Evolutionary conservation across 1,140 invertebrate species (phyloP).

Genomic region (Aphelenchoides fujianensis): DNA sequence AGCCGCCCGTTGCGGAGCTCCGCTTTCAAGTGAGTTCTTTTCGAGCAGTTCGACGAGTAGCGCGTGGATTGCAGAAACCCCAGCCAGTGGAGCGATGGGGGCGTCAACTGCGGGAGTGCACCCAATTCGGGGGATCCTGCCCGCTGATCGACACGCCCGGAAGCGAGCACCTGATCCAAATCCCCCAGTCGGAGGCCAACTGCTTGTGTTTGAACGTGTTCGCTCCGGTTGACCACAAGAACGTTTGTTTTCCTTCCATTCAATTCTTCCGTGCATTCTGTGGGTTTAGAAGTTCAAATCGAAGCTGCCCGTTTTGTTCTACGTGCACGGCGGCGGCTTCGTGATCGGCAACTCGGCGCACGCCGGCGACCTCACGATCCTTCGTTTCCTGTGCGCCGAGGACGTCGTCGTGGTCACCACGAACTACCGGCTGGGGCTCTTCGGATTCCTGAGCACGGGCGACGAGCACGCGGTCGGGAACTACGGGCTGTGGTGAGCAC

Average conservation of each 20-base stretch:
- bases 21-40: constrained; percentile 31
- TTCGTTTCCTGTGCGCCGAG: neutral
- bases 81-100: neutral
- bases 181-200: neutral
- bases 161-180: neutral
- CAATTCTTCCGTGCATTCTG: too few relatives aligned
- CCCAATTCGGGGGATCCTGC: neutral
- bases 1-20: constrained; percentile 45
- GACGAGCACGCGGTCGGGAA: neutral
- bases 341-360: constrained; percentile 5
- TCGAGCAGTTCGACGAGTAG: neutral
- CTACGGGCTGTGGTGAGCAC: neutral
- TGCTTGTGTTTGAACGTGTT: constrained; percentile 2
- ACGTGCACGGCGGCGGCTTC: neutral
- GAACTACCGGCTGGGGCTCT: constrained; percentile 6
- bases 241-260: neutral
- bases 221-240: neutral
- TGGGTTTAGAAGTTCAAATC: neutral
- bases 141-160: neutral
- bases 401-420: neutral
- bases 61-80: neutral
- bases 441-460: neutral
- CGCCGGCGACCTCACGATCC: neutral
- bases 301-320: neutral
- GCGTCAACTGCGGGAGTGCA: neutral